Evolutionary conservation across 2,797 vertebrate genomes (phyloP), one percentile per base, ranked within the genome.

Genomic region (Silurus lanzhouensis): DNA sequence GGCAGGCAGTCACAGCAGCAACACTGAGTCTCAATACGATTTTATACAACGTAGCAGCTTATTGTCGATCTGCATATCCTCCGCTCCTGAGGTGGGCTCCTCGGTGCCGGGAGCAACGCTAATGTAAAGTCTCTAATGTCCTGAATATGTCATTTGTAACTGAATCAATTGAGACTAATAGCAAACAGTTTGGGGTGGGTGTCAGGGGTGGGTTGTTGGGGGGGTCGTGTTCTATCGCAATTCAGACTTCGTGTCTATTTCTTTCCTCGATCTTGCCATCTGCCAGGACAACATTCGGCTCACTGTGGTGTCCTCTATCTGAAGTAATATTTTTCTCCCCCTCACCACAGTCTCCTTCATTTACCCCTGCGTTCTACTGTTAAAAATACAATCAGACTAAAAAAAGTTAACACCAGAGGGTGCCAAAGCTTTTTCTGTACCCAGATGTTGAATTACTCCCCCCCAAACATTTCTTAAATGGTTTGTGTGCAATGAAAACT

Each of bases 381-480:
- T 84, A 64, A 84, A 90, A 79, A 61, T 90, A 90, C 81, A 87
- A 91, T 88, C 91, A 91, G 93, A 92, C 91, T 91, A 87, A 83
- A 92, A 90, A 88, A 91, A 89, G 89, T 90, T 91, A 95, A 96
- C 95, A 96, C 93, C 95, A 96, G 95, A 96, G 95, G 95, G 95
- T 95, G 95, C 95, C 94, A 95, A 96, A 96, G 95, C 94, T 95
- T 94, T 91, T 95, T 93, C 92, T 93, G 89, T 94, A 94, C 91
- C 89, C 85, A 83, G 89, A 91, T 86, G 90, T 85, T 89, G 70
- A 87, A 87, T 82, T 88, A 88, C 86, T 57, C 38, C 72, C 48
- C 46, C n/a, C 22, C 44, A 78, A 64, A 78, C 48, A 25, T 67
- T 76, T 60, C 67, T 84, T 83, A 85, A 89, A 87, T 88, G 85